These are phyloP conservation scores for Gobio occitaniae DNA, from an alignment of 2,797 vertebrate species.

Conservation along the genomic window DNA sequence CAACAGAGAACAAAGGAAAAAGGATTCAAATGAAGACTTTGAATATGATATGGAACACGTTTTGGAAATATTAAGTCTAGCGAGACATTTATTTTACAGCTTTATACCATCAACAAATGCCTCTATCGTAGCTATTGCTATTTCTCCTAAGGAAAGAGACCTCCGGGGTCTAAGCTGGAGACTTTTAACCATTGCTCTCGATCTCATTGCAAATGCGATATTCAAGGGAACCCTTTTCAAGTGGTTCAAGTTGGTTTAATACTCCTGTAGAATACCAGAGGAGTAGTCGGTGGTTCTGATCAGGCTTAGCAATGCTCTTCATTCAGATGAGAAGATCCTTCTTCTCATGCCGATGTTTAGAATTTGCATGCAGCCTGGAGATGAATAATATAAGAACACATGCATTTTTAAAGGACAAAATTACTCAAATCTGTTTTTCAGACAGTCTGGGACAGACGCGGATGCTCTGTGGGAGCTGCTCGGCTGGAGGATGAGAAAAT, in stretches of 20 bases:
- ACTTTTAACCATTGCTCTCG: not conserved
- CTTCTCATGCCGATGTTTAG: slow-evolving; percentile 36
- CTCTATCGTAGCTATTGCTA: not conserved
- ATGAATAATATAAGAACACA: slow-evolving; percentile 55
- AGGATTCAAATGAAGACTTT: not conserved
- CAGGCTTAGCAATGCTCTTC: slow-evolving; percentile 32
- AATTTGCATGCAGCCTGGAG: slow-evolving; percentile 49
- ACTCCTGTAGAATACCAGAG: slow-evolving; percentile 26
- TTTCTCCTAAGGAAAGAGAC: not conserved
- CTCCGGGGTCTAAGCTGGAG: not conserved
- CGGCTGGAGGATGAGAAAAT: slow-evolving; percentile 48
- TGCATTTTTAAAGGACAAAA: slow-evolving; percentile 57
- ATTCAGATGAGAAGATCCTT: slow-evolving; percentile 29
- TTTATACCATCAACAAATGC: not conserved
- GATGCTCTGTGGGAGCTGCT: slow-evolving; percentile 44
- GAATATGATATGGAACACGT: not conserved
- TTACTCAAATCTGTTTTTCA: slow-evolving; percentile 56
- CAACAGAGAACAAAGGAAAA: not conserved
- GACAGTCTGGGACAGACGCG: slow-evolving; percentile 31
- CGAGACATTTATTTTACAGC: not conserved
- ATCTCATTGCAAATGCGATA: not conserved
- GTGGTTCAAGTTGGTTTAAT: slow-evolving; percentile 33
- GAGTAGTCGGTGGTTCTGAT: slow-evolving; percentile 24
- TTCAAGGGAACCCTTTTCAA: not conserved
- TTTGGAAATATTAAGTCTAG: not conserved